These are phyloP conservation scores for Oxycera nigricornis DNA, from an alignment of 2,888 invertebrate genomes.

Conservation along the genomic window DNA sequence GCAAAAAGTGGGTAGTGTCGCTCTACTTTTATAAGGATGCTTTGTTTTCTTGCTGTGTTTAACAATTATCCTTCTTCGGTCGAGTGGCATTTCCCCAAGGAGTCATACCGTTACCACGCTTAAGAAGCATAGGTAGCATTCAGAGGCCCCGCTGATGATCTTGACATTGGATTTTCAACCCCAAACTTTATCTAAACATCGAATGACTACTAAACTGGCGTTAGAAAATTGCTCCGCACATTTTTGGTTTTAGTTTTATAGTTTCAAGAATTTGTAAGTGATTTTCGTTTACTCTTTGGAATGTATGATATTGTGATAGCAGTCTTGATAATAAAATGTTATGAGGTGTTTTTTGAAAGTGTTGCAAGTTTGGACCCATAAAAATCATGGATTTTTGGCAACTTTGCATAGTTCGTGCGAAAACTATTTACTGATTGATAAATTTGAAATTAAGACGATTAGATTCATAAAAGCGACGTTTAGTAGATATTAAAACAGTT, in stretches of 20 bases:
- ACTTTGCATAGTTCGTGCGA: too few relatives aligned
- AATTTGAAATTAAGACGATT: too few relatives aligned
- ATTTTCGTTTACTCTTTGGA: slow-evolving; percentile 26
- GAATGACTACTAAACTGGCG: slow-evolving; percentile 12
- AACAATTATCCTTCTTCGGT: slow-evolving; percentile 46
- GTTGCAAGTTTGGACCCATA: too few relatives aligned
- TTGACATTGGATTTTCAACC: slow-evolving; percentile 41
- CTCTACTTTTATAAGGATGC: background rate
- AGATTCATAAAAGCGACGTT: too few relatives aligned
- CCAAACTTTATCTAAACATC: background rate
- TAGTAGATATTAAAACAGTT: too few relatives aligned
- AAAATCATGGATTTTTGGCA: too few relatives aligned
- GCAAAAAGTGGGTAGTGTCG: background rate
- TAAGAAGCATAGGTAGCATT: slow-evolving; percentile 19
- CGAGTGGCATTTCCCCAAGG: slow-evolving; percentile 38
- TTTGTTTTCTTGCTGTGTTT: slow-evolving; percentile 44
- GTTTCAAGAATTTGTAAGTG: slow-evolving; percentile 46
- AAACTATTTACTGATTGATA: too few relatives aligned
- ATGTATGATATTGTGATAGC: too few relatives aligned
- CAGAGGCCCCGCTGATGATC: slow-evolving; percentile 35
- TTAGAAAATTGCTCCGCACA: slow-evolving; percentile 43
- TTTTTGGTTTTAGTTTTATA: slow-evolving; percentile 46
- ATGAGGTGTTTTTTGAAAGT: too few relatives aligned
- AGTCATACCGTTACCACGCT: slow-evolving; percentile 20
- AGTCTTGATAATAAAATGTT: too few relatives aligned